Base-by-base conservation (phyloP, 2,797 vertebrate species). In the Halcyon smyrnensis region DNA sequence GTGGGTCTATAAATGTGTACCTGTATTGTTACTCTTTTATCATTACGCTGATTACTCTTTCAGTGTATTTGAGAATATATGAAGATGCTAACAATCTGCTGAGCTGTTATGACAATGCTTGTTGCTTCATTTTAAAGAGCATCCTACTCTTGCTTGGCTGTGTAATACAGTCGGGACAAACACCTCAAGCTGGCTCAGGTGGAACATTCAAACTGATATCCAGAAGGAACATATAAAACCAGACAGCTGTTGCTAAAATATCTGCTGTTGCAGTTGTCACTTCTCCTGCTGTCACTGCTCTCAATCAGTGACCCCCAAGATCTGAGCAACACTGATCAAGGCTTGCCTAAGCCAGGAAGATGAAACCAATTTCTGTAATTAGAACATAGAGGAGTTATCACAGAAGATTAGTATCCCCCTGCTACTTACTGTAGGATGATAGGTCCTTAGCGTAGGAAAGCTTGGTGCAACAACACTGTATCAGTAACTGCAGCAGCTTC, bases 331-430 rank as follows among this genome's bases (percentile, higher is more conserved):
- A 62, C 50, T 75, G 80, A 95, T 90, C 15, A 46, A 84, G 17
- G 34, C 46, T 93, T 82, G 86, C 67, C 69, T 75, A 70, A 89
- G 79, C 62, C 63, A 95, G 77, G 45, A 94, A 81, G 83, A 79
- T 15, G 43, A 94, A 96, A 93, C 65, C 81, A 96, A 90, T 94
- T 97, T 83, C 96, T 82, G 19, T 95, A 95, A 97, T 89, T 93
- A 97, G 84, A 95, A 97, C 95, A 91, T 2, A 27, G 53, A 96
- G 95, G 82, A 56, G 62, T 57, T 96, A 59, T 45, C 6, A 16
- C 20, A 45, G 51, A 90, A 51, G 70, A 83, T 94, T 94, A 92
- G 59, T 70, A 62, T 48, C 60, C 65, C 56, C 30, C 48, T 89
- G 54, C 80, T 87, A 50, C 54, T 82, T 91, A 14, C 51, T 95